Conservation (phyloP, 1,140 invertebrate species). For the Penaeus japonicus region DNA sequence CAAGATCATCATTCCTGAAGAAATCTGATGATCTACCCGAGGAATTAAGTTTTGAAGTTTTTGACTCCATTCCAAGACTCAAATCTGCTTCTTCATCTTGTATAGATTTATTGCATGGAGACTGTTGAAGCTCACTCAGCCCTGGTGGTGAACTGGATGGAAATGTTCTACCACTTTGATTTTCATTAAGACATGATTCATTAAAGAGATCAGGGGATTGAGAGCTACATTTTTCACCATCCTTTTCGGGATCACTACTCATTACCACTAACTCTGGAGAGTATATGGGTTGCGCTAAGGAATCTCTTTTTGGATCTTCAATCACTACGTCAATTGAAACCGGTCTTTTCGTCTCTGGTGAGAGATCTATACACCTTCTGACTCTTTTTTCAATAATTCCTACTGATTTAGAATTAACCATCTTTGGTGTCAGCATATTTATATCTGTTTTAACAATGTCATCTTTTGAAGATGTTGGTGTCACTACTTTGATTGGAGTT, state of each 20-base stretch:
- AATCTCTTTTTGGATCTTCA: too few species aligned
- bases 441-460: neutral
- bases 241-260: neutral
- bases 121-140: neutral
- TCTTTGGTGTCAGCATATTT: neutral
- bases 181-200: neutral
- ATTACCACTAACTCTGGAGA: too few species aligned
- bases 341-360: too few species aligned
- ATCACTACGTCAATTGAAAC: too few species aligned
- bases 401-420: too few species aligned
- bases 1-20: too few species aligned
- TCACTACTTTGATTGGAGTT: slow-evolving; percentile 14
- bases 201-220: slow-evolving; percentile 46
- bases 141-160: neutral
- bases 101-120: neutral
- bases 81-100: neutral
- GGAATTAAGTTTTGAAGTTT: too few species aligned
- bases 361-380: too few species aligned
- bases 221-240: neutral
- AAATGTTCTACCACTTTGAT: neutral
- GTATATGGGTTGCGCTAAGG: too few species aligned
- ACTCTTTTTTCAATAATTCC: too few species aligned
- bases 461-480: neutral
- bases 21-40: too few species aligned
- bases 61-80: too few species aligned